Conservation (phyloP, 2,888 invertebrate species). For the Choristoneura rosaceana region DNA sequence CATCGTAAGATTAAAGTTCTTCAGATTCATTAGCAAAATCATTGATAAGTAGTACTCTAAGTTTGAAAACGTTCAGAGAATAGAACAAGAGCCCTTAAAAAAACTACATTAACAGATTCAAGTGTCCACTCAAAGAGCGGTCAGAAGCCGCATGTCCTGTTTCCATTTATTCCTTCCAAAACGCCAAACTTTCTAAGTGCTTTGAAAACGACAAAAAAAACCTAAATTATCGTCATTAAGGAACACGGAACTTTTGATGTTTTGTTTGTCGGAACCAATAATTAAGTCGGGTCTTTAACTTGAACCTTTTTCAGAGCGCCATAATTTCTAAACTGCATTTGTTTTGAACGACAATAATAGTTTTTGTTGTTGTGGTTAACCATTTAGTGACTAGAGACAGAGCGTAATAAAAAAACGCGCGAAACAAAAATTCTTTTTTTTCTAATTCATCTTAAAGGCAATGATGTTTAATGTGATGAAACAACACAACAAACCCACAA, state of each 20-base stretch:
- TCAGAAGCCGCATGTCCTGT: constrained; percentile 20
- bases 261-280: constrained; percentile 17
- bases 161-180: constrained; percentile 27
- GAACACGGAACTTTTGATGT: constrained; percentile 14
- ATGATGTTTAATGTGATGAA: no score
- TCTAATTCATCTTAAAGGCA: no score
- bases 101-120: not conserved
- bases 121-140: constrained; percentile 9
- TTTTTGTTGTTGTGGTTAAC: not conserved
- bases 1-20: not conserved
- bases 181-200: constrained; percentile 24
- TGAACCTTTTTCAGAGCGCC: not conserved
- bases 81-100: not conserved
- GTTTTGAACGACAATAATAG: not conserved
- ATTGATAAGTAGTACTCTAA: not conserved
- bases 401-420: not conserved
- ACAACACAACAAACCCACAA: no score
- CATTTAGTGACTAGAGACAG: not conserved
- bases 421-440: no score
- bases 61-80: not conserved
- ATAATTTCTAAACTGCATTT: not conserved
- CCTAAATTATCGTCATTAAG: constrained; percentile 18
- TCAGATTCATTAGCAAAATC: not conserved
- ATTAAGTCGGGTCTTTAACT: constrained; percentile 12
- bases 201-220: constrained; percentile 17